phyloP scores from a whole-genome alignment of 2,113 vertebrate genomes.

The Scolopax mira region DNA sequence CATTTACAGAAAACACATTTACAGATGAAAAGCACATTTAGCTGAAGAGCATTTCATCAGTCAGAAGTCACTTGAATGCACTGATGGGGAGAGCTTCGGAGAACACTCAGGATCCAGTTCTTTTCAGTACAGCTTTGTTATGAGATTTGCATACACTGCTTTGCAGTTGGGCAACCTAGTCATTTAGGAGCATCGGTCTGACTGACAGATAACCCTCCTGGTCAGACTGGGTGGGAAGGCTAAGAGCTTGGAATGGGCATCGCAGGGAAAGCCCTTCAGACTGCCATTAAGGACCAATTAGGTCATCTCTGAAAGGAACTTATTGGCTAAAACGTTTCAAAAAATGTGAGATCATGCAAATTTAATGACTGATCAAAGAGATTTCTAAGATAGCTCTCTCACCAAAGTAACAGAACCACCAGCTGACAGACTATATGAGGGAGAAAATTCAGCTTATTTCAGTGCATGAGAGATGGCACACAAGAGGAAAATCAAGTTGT shows the following conservation, averaged over 20 bases:
- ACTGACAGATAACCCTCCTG: neutral
- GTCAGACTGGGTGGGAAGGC: neutral
- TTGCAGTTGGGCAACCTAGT: neutral
- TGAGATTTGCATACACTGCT: neutral
- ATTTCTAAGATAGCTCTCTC: neutral
- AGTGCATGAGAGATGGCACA: neutral
- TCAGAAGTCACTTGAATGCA: neutral
- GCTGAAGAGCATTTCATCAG: neutral
- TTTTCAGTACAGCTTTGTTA: neutral
- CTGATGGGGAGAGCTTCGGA: neutral
- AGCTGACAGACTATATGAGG: neutral
- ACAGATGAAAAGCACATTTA: constrained; percentile 9
- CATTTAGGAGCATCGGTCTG: neutral
- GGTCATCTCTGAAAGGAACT: neutral
- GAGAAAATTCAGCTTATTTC: neutral
- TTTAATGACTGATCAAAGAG: neutral
- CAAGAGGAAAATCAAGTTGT: neutral
- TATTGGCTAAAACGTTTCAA: neutral
- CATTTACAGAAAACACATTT: constrained; percentile 18
- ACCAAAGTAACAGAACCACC: neutral
- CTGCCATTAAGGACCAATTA: neutral
- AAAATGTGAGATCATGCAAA: neutral
- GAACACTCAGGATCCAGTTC: neutral
- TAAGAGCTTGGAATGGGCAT: neutral
- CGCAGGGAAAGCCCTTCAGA: neutral